phyloP scores from a whole-genome alignment of 2,888 invertebrate species.

The Andrena fulva region DNA sequence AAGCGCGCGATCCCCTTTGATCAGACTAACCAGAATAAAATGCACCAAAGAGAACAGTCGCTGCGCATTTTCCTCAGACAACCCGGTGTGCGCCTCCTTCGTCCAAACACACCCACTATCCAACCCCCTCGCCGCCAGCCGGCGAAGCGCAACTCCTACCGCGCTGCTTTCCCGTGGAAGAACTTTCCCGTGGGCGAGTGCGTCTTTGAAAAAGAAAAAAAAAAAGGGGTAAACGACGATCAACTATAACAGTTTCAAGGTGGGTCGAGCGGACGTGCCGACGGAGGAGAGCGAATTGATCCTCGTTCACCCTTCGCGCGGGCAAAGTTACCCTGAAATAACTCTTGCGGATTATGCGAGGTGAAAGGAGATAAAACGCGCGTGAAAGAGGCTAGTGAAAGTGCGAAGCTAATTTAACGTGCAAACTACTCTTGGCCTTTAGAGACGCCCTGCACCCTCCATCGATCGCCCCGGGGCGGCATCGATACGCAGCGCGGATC shows the following conservation, averaged over 20 bases:
- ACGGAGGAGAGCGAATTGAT: conserved; percentile 58
- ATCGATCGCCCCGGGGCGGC: neutral
- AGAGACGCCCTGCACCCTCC: conserved; percentile 9
- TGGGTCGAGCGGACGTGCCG: conserved; percentile 42
- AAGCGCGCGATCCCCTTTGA: no score
- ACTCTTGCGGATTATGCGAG: conserved; percentile 64
- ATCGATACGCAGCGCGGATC: no score
- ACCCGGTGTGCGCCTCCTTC: neutral
- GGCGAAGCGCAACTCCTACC: neutral
- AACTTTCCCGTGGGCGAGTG: conserved; percentile 20
- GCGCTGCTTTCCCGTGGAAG: conserved; percentile 13
- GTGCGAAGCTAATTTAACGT: conserved; percentile 61
- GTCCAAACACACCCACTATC: neutral
- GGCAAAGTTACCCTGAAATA: conserved; percentile 65
- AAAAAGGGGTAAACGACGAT: conserved; percentile 41
- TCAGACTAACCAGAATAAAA: no score
- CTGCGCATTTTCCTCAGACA: no score
- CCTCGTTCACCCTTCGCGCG: conserved; percentile 58
- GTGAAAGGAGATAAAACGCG: conserved; percentile 62
- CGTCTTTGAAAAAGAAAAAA: conserved; percentile 39
- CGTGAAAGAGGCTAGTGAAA: conserved; percentile 64
- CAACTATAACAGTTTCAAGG: conserved; percentile 58
- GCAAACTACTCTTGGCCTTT: conserved; percentile 62
- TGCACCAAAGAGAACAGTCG: no score
- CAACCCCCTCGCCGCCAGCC: neutral